Base-by-base conservation (phyloP, 2,113 vertebrate species). In the Struthio camelus region DNA sequence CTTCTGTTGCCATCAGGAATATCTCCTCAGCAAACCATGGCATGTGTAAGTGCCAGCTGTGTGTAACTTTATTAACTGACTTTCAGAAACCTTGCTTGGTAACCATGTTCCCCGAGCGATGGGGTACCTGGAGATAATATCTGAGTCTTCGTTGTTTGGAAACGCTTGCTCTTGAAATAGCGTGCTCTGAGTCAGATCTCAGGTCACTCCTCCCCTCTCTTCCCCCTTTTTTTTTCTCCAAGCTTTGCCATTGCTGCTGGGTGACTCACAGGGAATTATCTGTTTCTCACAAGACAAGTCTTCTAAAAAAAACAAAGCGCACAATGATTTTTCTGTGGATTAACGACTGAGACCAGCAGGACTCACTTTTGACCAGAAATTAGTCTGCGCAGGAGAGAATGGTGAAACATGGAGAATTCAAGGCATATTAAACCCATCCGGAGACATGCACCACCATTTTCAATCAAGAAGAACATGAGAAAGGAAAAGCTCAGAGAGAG, bases 231-330 rank as follows among this genome's bases (percentile, higher is more conserved):
- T 71, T 51, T 54, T 14, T 36, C 81, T 85, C 58, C 53, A 42
- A 51, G 84, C 51, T 65, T 87, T 89, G 87, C 66, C 32, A 11
- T 56, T 69, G 73, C 75, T 91, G 61, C 81, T 81, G 89, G n/a
- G 28, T 84, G 83, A 94, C 72, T 84, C 83, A 88, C 30, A 71
- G 46, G 28, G 65, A 84, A 76, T 80, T 30, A 69, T 80, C 85
- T 69, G 30, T 34, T 59, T 89, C 67, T 50, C 27, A 81, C 18
- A 50, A 78, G 83, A 50, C 24, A 71, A 78, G 16, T 53, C 78
- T 85, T 66, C 69, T 81, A 76, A 93, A 96, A 94, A 94, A 87
- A 69, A 2, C 80, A 78, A 53, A 70, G 71, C 87, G n/a, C 40
- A 34, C 54, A 56, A 64, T 4, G 4, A 67, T 4, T 91, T 87